phyloP scores from a whole-genome alignment of 2,113 vertebrate genomes.

The Dromaius novaehollandiae region DNA sequence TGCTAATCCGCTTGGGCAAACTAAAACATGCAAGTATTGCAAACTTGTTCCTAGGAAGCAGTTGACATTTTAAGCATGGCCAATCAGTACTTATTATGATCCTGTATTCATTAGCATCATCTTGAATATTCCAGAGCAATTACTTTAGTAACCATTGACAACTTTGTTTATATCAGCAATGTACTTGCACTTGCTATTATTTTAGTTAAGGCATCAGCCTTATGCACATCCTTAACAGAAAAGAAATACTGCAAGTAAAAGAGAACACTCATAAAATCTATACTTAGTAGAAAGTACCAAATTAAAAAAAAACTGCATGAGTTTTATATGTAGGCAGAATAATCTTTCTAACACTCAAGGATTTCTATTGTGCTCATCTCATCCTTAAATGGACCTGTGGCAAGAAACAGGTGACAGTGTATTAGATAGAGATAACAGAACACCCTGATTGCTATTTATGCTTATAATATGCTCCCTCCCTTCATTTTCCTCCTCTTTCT shows the following conservation, averaged over 20 bases:
- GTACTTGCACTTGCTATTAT: not conserved
- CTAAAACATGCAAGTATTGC: not conserved
- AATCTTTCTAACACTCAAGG: not conserved
- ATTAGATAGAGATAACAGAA: not conserved
- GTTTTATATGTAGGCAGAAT: not conserved
- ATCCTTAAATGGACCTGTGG: not conserved
- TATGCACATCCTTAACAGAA: not conserved
- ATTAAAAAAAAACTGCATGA: not conserved
- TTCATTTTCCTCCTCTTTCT: conserved; percentile 13
- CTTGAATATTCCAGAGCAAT: not conserved
- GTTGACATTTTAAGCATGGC: not conserved
- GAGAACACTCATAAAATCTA: not conserved
- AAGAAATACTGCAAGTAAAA: not conserved
- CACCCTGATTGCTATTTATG: not conserved
- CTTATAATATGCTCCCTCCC: conserved; percentile 8
- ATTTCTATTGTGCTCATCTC: not conserved
- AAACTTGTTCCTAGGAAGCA: not conserved
- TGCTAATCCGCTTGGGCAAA: not conserved
- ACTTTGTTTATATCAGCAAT: not conserved
- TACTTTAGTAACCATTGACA: not conserved
- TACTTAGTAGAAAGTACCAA: not conserved
- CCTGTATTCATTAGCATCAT: not conserved
- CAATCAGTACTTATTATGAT: not conserved
- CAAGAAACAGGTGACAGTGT: not conserved
- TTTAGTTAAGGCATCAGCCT: not conserved